Evolutionary conservation across 2,113 vertebrate species (phyloP).

Genomic region (Oryctolagus cuniculus): mOryCun1.1 NC_091435.1:32624001-32624500

Average conservation of each 20-base stretch:
- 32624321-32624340: too few relatives aligned
- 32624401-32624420: too few relatives aligned
- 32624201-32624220: neutral
- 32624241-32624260: neutral
- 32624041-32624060: neutral
- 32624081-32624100: neutral
- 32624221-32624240: neutral
- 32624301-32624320: too few relatives aligned
- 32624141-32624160: neutral
- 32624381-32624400: too few relatives aligned
- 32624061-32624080: neutral
- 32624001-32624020: neutral
- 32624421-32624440: too few relatives aligned
- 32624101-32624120: neutral
- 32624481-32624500: too few relatives aligned
- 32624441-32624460: too few relatives aligned
- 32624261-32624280: neutral
- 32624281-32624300: too few relatives aligned
- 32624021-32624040: neutral
- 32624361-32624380: too few relatives aligned
- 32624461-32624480: too few relatives aligned
- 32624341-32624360: too few relatives aligned
- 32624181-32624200: neutral
- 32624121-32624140: constrained; percentile 28
- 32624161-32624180: neutral